Conservation (phyloP, 37 sponge, comb jelly and placozoan species). For the Eunapius fragilis region DNA sequence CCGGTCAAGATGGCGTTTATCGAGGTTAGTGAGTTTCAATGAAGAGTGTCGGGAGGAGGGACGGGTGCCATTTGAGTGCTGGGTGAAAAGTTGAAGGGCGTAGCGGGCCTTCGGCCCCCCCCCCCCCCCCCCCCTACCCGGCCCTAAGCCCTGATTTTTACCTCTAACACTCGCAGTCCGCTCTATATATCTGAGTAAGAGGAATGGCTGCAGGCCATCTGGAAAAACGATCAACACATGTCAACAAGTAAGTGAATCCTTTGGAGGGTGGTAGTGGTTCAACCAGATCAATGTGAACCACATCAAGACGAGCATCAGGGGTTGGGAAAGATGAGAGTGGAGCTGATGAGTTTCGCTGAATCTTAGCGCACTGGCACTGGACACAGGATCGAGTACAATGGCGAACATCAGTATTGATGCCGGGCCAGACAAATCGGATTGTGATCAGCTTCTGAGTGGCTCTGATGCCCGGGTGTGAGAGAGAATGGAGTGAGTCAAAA, state of each 20-base stretch:
- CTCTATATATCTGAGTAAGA: conserved; percentile 19
- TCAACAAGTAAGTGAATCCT: conserved; percentile 62
- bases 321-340: conserved; percentile 48
- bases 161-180: too few relatives aligned
- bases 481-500: conserved; percentile 52
- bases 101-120: too few relatives aligned
- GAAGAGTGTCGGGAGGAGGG: too few relatives aligned
- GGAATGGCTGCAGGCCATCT: conserved; percentile 66
- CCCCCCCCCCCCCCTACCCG: too few relatives aligned
- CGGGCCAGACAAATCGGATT: conserved; percentile 66
- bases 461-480: conserved; percentile 64
- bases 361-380: conserved; percentile 56
- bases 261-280: conserved; percentile 65
- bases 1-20: too few relatives aligned
- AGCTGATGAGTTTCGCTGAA: conserved; percentile 34
- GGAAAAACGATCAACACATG: conserved; percentile 56
- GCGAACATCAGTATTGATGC: conserved; percentile 65
- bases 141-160: too few relatives aligned
- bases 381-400: conserved; percentile 58
- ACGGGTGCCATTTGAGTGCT: too few relatives aligned
- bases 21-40: too few relatives aligned
- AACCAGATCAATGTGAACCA: conserved; percentile 64
- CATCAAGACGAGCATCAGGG: conserved; percentile 50
- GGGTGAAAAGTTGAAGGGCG: too few relatives aligned
- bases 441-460: conserved; percentile 63